Conservation (phyloP, 2,113 vertebrate genomes). For the Tyto alba region DNA sequence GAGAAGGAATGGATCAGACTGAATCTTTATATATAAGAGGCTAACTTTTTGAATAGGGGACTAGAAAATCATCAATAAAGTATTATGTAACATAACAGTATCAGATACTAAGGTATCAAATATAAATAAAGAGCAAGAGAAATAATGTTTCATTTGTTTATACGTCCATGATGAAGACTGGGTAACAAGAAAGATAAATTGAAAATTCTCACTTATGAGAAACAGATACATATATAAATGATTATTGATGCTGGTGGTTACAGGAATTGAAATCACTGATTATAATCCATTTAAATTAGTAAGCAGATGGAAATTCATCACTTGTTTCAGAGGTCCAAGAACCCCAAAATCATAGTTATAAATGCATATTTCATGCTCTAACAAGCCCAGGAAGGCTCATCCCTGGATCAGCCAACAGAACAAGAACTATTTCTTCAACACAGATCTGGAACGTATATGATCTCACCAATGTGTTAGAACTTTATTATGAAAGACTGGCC, state of each 20-base stretch:
- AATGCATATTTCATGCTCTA: not conserved
- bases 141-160: not conserved
- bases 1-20: not conserved
- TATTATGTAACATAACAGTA: not conserved
- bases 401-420: not conserved
- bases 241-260: not conserved
- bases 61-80: not conserved
- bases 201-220: not conserved
- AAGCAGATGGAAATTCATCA: not conserved
- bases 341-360: not conserved
- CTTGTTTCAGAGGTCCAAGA: not conserved
- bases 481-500: not conserved
- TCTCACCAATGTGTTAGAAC: not conserved
- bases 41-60: not conserved
- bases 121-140: not conserved
- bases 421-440: not conserved
- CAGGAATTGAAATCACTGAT: not conserved
- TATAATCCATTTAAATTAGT: not conserved
- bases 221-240: not conserved
- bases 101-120: not conserved
- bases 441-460: not conserved
- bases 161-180: not conserved
- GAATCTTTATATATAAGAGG: not conserved
- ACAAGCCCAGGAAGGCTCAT: not conserved
- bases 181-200: not conserved